phyloP scores from a whole-genome alignment of 2,113 vertebrate species.

The Silurus asotus region DNA sequence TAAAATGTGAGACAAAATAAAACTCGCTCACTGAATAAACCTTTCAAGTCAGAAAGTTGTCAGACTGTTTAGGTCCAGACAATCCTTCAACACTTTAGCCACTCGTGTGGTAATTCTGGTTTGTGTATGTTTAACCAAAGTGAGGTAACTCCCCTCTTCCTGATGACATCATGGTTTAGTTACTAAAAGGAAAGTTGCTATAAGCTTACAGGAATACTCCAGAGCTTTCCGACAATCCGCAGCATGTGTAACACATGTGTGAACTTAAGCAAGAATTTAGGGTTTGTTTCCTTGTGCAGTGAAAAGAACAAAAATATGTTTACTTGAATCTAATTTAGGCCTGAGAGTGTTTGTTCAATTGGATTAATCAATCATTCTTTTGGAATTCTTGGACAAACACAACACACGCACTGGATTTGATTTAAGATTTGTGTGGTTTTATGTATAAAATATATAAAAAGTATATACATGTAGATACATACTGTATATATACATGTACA shows the following conservation, averaged over 20 bases:
- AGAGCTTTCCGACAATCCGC: constrained; percentile 8
- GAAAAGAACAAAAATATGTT: constrained; percentile 6
- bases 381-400: not conserved
- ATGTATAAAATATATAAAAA: not conserved
- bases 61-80: constrained; percentile 20
- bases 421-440: not conserved
- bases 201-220: not conserved
- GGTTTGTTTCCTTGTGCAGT: not conserved
- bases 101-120: not conserved
- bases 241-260: constrained; percentile 29
- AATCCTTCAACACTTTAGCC: constrained; percentile 26
- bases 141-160: constrained; percentile 4
- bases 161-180: constrained; percentile 15
- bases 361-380: not conserved
- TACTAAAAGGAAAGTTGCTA: constrained; percentile 22
- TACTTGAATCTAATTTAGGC: not conserved
- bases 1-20: not conserved
- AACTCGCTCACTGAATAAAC: constrained; percentile 5
- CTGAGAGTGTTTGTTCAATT: not conserved
- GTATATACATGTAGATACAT: too few relatives aligned
- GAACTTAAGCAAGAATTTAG: constrained; percentile 1
- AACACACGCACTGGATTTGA: not conserved
- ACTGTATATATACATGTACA: too few relatives aligned
- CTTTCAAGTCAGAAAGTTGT: constrained; percentile 6
- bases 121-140: constrained; percentile 23